Conservation (phyloP, 2,113 vertebrate species). For the Ochotona curzoniae region DNA sequence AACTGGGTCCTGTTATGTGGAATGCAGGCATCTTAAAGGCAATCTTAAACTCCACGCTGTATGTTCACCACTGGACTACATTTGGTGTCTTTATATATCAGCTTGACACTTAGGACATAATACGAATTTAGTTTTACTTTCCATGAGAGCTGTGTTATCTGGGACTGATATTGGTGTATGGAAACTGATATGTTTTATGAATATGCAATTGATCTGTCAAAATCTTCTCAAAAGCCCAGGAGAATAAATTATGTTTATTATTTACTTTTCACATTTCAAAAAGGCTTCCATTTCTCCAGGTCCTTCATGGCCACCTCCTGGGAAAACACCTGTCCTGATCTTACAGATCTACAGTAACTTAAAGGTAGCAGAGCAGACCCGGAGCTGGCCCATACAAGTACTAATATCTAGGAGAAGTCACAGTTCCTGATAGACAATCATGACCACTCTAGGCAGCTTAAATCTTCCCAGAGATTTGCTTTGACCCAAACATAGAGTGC, state of each 20-base stretch:
- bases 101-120: neutral
- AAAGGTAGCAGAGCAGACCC: neutral
- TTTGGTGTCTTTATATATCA: conserved; percentile 21
- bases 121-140: neutral
- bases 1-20: too few relatives aligned
- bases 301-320: neutral
- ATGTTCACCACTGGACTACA: neutral
- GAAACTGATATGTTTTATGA: neutral
- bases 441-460: neutral
- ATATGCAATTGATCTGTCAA: neutral
- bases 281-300: neutral
- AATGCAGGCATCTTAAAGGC: too few relatives aligned
- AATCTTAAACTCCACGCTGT: too few relatives aligned
- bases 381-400: neutral
- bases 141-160: neutral
- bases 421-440: neutral
- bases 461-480: neutral
- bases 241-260: conserved; percentile 21
- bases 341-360: neutral
- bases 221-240: neutral
- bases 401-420: neutral
- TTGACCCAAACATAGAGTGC: neutral
- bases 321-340: neutral
- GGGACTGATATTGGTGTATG: neutral
- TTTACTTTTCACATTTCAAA: neutral